phyloP scores from a whole-genome alignment of 1,140 invertebrate species.

The Trichoplusia ni region DNA sequence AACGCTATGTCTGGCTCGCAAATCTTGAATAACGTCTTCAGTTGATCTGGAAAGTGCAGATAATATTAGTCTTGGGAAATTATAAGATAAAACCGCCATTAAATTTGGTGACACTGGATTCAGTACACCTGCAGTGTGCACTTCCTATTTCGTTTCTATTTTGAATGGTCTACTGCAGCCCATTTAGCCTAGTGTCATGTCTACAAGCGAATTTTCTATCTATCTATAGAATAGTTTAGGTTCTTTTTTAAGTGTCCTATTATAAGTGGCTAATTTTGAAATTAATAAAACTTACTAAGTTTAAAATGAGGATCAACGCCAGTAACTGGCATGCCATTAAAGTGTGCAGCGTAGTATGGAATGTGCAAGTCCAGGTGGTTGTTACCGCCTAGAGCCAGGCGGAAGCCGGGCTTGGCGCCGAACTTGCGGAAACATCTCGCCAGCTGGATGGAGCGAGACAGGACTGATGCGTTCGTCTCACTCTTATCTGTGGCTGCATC shows the following conservation, averaged over 20 bases:
- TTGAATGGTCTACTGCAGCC: too few relatives aligned
- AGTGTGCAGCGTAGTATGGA: slow-evolving; percentile 72
- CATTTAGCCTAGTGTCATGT: too few relatives aligned
- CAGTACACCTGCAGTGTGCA: too few relatives aligned
- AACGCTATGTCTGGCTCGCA: slow-evolving; percentile 47
- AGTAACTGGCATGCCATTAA: slow-evolving; percentile 64
- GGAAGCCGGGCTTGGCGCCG: slow-evolving; percentile 72
- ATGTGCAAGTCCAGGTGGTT: slow-evolving; percentile 78
- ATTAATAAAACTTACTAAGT: slow-evolving; percentile 51
- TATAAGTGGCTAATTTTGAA: too few relatives aligned
- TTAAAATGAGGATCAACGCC: slow-evolving; percentile 64
- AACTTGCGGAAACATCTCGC: slow-evolving; percentile 72
- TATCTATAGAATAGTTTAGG: too few relatives aligned
- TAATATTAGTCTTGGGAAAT: background rate
- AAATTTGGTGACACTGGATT: background rate
- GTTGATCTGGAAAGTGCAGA: slow-evolving; percentile 50
- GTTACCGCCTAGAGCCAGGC: slow-evolving; percentile 68
- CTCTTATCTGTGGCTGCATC: slow-evolving; percentile 73
- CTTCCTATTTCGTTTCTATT: too few relatives aligned
- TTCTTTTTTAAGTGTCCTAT: too few relatives aligned
- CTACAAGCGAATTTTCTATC: too few relatives aligned
- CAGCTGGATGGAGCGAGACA: slow-evolving; percentile 63
- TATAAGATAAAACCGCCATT: background rate
- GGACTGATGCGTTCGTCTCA: slow-evolving; percentile 69
- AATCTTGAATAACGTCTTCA: slow-evolving; percentile 41